Evolutionary conservation across 1,140 invertebrate species (phyloP), one percentile per base, ranked within the genome.

Genomic region (Octopus bimaculoides): DNA sequence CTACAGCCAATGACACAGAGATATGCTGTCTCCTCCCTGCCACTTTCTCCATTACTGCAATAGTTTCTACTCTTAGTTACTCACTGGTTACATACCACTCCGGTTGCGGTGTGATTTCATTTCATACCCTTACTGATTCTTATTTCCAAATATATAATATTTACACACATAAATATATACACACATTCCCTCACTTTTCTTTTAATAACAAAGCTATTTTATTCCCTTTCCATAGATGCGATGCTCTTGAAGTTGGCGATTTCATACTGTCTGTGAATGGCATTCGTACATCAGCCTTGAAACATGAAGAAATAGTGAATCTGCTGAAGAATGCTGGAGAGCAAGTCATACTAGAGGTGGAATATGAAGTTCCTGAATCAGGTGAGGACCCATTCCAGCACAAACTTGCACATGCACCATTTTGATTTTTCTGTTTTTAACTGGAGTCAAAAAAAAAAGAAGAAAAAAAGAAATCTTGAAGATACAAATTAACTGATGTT

Each of bases 241-340:
- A 93, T 86, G 88, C 90, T 73, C 87, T 94, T 78, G 92, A 93
- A 77, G 93, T 95, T 0, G 95, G 95, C 14, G 95, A 96, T 90
- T 92, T 93, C 78, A 93, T 96, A 53, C 91, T 94, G 84, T 94
- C 94, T 83, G 93, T 96, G 75, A 96, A 96, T 89, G 95, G 95
- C 12, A 95, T 95, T 81, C 92, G 93, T 71, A 95, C 95, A 3
- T 91, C 92, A 4, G 91, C 92, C n/a, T 91, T 96, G 83, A 93
- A 93, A 81, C 95, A 96, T 87, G 93, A 95, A 79, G 94, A 96
- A 87, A 94, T 96, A 3, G 92, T 95, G 75, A 93, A 92, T 80
- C 89, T 96, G 66, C 89, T 96, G 61, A 94, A 94, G 85, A 94
- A 94, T 89, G 93, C 94, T 8, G 93, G 93, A 75, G 93, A 93